Percentiles rank a stretch among this genome's conserved stretches.
Evolutionary conservation across 2,888 invertebrate species (phyloP).

Genomic region (Vanessa cardui): DNA sequence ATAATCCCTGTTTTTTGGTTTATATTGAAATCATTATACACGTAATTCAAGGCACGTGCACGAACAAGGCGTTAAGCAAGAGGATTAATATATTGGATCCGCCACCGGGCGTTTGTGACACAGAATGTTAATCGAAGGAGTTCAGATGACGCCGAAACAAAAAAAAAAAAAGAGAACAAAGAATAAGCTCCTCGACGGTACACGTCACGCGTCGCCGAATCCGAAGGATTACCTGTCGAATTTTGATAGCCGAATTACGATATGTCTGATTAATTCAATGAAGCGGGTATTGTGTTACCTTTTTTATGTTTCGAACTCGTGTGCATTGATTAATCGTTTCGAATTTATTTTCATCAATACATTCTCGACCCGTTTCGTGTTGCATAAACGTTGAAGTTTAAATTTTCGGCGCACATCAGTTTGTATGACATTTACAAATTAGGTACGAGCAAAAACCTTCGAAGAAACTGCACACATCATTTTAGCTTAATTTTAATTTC

Average conservation of each 20-base stretch:
- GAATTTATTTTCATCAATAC: slow-evolving; percentile 38
- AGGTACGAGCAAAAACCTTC: background rate
- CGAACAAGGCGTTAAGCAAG: background rate
- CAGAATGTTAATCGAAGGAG: slow-evolving; percentile 67
- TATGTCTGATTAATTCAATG: slow-evolving; percentile 59
- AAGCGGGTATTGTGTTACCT: slow-evolving; percentile 53
- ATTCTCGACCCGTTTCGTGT: slow-evolving; percentile 22
- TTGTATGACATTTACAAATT: slow-evolving; percentile 4
- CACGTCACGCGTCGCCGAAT: slow-evolving; percentile 52
- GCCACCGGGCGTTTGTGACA: slow-evolving; percentile 53
- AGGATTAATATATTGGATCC: slow-evolving; percentile 16
- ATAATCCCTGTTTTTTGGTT: background rate
- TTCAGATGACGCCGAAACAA: slow-evolving; percentile 52
- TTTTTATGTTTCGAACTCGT: slow-evolving; percentile 49
- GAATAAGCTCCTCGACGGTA: slow-evolving; percentile 45
- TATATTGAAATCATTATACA: background rate
- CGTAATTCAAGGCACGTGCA: slow-evolving; percentile 13
- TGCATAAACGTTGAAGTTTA: slow-evolving; percentile 10
- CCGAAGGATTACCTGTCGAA: slow-evolving; percentile 65
- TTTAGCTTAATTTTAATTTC: no score
- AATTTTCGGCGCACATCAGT: slow-evolving; percentile 2
- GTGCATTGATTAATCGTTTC: slow-evolving; percentile 55
- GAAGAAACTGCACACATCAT: no score
- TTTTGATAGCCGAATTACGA: slow-evolving; percentile 61
- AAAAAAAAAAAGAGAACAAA: slow-evolving; percentile 49